A percentile compares a stretch with the other conserved stretches of the same genome.
phyloP scores from a whole-genome alignment of 2,797 vertebrate species.

The Petrocephalus schoutedeni region DNA sequence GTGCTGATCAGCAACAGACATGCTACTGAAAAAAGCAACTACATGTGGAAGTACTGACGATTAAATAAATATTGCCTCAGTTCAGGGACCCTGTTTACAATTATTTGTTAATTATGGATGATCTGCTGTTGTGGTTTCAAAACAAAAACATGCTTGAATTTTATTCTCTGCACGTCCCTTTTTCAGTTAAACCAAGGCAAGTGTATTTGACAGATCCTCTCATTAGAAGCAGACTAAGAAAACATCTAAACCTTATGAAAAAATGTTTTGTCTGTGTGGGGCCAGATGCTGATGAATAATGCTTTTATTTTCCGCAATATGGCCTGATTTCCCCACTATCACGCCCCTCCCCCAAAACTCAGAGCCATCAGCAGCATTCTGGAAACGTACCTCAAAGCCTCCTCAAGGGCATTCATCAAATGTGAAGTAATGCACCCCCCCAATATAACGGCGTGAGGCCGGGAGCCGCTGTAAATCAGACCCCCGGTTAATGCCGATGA shows the following conservation, averaged over 20 bases:
- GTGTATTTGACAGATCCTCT: not conserved
- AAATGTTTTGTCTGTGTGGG: slow-evolving; percentile 31
- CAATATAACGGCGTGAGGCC: slow-evolving; percentile 50
- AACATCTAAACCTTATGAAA: slow-evolving; percentile 16
- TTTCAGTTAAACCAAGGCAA: slow-evolving; percentile 1
- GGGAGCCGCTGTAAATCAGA: slow-evolving; percentile 53
- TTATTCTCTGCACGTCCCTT: slow-evolving; percentile 24
- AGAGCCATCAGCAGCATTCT: slow-evolving; percentile 35
- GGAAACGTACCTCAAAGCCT: slow-evolving; percentile 50
- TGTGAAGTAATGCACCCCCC: slow-evolving; percentile 45
- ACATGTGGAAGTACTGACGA: not conserved
- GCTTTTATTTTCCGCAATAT: slow-evolving; percentile 45
- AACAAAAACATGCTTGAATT: slow-evolving; percentile 33
- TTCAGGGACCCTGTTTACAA: not conserved
- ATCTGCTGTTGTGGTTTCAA: slow-evolving; percentile 28
- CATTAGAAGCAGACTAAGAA: not conserved
- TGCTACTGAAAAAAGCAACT: not conserved
- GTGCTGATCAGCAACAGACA: not conserved
- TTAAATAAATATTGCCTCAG: not conserved
- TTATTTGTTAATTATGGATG: slow-evolving; percentile 9
- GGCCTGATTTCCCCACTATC: slow-evolving; percentile 28
- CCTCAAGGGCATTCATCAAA: slow-evolving; percentile 50
- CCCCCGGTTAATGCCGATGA: slow-evolving; percentile 46
- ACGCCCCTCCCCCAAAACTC: slow-evolving; percentile 32
- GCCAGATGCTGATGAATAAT: slow-evolving; percentile 18